Percentiles rank a stretch among this genome's conserved stretches.
Evolutionary conservation across 2,888 invertebrate species (phyloP).

Genomic region (Prosopocoilus inquinatus): DNA sequence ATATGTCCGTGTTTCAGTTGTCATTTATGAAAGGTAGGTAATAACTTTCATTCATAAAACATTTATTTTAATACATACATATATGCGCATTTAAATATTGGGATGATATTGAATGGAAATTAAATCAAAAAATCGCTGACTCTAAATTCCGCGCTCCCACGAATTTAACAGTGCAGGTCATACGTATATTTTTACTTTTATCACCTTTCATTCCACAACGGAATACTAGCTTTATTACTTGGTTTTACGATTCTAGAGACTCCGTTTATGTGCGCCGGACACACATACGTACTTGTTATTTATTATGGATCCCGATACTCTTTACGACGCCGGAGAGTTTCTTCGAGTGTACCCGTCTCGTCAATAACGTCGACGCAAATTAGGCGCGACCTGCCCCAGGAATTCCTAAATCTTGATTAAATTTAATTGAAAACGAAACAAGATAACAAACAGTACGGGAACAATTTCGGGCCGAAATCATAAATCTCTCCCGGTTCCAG

Average conservation of each 20-base stretch:
- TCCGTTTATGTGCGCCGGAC: neutral
- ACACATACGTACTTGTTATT: constrained; percentile 1
- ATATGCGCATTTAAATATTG: too few species aligned
- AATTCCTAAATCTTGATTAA: neutral
- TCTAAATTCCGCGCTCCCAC: too few species aligned
- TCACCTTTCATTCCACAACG: neutral
- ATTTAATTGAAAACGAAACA: neutral
- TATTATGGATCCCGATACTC: neutral
- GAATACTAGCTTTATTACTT: neutral
- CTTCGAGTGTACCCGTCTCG: too few species aligned
- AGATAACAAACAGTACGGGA: neutral
- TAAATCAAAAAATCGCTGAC: too few species aligned
- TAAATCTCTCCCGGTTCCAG: constrained; percentile 14
- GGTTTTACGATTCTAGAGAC: neutral
- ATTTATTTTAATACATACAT: too few species aligned
- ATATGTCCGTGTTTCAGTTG: too few species aligned
- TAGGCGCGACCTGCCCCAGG: neutral
- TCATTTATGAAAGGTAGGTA: too few species aligned
- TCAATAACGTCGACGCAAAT: too few species aligned
- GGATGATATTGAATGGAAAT: too few species aligned
- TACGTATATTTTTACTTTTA: constrained; percentile 3
- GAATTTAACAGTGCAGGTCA: too few species aligned
- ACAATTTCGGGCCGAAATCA: constrained; percentile 1
- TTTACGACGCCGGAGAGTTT: too few species aligned
- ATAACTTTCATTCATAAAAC: too few species aligned